Evolutionary conservation across 2,113 vertebrate species (phyloP).

Genomic region (Nesospiza acunhae): DNA sequence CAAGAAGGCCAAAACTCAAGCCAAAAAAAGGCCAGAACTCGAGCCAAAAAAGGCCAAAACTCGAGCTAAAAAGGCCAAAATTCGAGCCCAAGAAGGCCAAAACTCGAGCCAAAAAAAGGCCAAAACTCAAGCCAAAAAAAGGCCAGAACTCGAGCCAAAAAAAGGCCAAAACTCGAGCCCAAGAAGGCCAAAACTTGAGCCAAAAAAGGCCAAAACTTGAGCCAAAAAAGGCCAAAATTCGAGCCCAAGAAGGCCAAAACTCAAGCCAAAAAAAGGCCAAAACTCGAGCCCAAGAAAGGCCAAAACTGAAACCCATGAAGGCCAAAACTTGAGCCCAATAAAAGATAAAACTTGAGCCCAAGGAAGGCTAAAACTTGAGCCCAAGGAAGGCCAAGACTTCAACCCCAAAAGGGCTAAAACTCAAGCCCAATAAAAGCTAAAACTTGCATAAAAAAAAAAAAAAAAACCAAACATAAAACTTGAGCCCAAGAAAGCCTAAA

Average conservation of each 20-base stretch:
- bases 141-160: fast-evolving
- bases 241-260: no score
- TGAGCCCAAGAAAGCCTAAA: background rate
- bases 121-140: fast-evolving
- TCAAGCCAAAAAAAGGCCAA: background rate
- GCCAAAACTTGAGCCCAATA: background rate
- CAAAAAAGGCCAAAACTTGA: background rate
- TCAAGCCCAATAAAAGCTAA: background rate
- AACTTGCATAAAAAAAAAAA: no score
- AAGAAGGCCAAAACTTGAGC: background rate
- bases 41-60: background rate
- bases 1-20: no score
- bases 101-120: background rate
- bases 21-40: background rate
- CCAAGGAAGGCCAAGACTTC: background rate
- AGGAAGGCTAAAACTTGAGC: fast-evolving
- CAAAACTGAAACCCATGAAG: fast-evolving
- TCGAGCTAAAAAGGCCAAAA: no score
- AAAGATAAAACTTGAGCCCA: background rate
- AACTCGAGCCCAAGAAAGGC: no score
- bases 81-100: background rate
- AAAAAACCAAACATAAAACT: no score
- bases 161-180: fast-evolving
- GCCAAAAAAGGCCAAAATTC: fast-evolving
- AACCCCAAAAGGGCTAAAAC: no score